Base-by-base conservation (phyloP, 2,888 invertebrate species). In the Morpho deidamia region DNA sequence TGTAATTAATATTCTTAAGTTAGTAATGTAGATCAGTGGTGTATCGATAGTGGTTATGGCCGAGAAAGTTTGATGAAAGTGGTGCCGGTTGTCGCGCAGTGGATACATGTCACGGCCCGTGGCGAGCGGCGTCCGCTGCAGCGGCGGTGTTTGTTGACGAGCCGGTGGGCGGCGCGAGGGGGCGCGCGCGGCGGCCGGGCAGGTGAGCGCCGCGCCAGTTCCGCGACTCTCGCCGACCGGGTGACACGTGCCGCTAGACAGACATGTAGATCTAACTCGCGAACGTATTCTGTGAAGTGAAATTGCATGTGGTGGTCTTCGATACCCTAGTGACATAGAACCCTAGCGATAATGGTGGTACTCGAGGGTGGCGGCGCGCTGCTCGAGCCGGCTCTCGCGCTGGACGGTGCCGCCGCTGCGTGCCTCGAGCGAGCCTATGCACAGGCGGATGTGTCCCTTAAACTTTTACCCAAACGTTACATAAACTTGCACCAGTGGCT, bases 401-500 rank as follows among this genome's bases (percentile, higher is more conserved):
- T 93, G 72, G 92, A 93, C 78, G 93, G 93, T 68, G 91, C 92
- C 59, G 87, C 93, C 66, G 92, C 92, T 64, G 92, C 93, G 64
- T 92, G 93, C 67, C 88, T 96, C 78, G 95, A 96, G 82, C 92
- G 94, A 61, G 92, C 94, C 60, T 95, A 95, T 85, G 94, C 95
- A 73, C 95, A 95, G 83, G 93, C 94, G 68, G 93, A 94, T 71
- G 94, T 95, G 73, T 95, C 95, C 69, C 91, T 96, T 82, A 97
- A 97, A 93, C 94, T 96, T 92, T 92, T 96, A 87, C 95, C 96
- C 75, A 96, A 96, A 91, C 92, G 96, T 75, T 96, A 95, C 87
- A 95, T 96, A 82, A 96, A 95, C 91, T 92, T 96, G 80, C 97
- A 97, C 85, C 95, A 96, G 86, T 96, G 96, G 95, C 91, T 96